Evolutionary conservation across 2,888 invertebrate genomes (phyloP).

Genomic region (Endomychus coccineus): DNA sequence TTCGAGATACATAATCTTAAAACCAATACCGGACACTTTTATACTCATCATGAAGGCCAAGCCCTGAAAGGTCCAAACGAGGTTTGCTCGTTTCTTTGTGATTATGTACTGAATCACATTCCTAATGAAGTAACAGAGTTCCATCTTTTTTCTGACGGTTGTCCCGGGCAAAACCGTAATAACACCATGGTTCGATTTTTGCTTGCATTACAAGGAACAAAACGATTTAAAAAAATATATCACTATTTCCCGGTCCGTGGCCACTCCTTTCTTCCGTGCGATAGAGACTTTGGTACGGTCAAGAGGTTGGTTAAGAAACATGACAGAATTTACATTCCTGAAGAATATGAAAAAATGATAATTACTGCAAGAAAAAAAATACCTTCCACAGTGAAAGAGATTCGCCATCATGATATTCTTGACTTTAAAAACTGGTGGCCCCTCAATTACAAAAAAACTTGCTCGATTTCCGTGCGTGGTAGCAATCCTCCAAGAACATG

Average conservation of each 20-base stretch:
- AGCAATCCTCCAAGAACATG: too few species aligned
- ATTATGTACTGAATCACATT: constrained; percentile 19
- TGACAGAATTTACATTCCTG: constrained; percentile 21
- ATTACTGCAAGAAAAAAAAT: constrained; percentile 12
- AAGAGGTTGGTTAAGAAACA: constrained; percentile 19
- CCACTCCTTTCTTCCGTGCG: constrained; percentile 22
- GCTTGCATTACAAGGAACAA: constrained; percentile 14
- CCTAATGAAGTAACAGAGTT: constrained; percentile 15
- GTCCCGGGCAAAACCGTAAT: constrained; percentile 22
- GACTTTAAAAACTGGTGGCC: constrained; percentile 3
- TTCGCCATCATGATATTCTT: constrained; percentile 8
- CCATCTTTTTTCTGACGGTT: constrained; percentile 23
- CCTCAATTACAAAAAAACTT: constrained; percentile 11
- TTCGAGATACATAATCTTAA: constrained; percentile 19
- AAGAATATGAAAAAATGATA: constrained; percentile 21
- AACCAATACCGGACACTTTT: constrained; percentile 12
- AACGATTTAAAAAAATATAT: constrained; percentile 18
- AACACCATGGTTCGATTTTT: constrained; percentile 20
- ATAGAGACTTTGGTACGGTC: constrained; percentile 21
- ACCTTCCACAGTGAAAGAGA: constrained; percentile 16
- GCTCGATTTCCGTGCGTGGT: neutral
- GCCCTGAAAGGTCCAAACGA: constrained; percentile 21
- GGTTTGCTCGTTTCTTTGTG: constrained; percentile 19
- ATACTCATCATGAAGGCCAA: constrained; percentile 22
- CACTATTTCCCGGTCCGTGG: constrained; percentile 21